Conservation (phyloP, 2,797 vertebrate genomes). For the Sylvia borin region DNA sequence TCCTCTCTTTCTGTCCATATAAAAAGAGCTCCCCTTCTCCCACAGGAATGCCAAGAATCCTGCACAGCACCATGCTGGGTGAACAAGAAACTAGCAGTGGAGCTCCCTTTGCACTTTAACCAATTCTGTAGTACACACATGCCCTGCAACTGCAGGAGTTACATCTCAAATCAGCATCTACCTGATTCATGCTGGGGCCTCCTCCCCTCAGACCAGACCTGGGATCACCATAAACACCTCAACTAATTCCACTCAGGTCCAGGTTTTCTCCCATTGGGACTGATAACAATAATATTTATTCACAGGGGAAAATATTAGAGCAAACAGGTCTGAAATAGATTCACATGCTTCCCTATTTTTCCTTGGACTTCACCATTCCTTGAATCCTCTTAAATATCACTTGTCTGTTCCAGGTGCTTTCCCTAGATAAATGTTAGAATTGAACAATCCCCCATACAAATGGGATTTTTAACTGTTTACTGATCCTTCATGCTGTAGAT, state of each 20-base stretch:
- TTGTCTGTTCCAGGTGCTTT: not conserved
- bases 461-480: not conserved
- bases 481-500: not conserved
- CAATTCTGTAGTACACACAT: not conserved
- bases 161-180: not conserved
- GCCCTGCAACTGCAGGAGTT: not conserved
- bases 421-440: not conserved
- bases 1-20: not conserved
- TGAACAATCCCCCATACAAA: not conserved
- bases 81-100: not conserved
- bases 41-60: not conserved
- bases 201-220: not conserved
- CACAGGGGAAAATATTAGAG: not conserved
- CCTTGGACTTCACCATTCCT: not conserved
- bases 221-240: not conserved
- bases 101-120: not conserved
- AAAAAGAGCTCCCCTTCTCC: not conserved
- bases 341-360: not conserved
- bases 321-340: not conserved
- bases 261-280: not conserved
- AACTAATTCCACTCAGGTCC: not conserved
- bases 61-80: not conserved
- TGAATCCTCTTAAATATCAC: not conserved
- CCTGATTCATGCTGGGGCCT: not conserved
- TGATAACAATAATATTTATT: not conserved